These are phyloP conservation scores for Calypte anna DNA, from an alignment of 2,113 vertebrate species.

Conservation along the genomic window DNA sequence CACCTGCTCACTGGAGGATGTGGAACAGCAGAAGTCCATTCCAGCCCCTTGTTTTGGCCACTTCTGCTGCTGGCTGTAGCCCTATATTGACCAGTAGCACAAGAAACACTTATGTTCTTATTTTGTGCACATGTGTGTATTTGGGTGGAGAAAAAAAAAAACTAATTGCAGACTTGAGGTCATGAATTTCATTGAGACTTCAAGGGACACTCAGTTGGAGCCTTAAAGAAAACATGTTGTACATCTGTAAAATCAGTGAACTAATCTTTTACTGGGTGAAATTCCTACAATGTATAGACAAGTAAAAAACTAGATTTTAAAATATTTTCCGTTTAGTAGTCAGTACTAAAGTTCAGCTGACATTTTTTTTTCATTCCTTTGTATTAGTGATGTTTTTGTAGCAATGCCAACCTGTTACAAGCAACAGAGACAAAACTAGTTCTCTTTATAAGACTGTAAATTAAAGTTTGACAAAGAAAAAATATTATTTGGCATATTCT, in stretches of 20 bases:
- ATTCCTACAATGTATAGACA: background rate
- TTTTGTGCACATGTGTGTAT: background rate
- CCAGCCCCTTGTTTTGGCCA: background rate
- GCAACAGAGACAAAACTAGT: background rate
- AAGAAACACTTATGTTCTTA: background rate
- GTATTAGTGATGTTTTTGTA: background rate
- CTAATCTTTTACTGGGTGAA: background rate
- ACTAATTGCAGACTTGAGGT: background rate
- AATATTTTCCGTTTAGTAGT: background rate
- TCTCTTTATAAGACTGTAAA: background rate
- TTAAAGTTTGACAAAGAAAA: background rate
- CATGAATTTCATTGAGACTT: background rate
- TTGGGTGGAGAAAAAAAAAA: background rate
- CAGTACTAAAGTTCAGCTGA: background rate
- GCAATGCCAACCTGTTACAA: background rate
- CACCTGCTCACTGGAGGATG: background rate
- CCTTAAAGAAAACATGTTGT: background rate
- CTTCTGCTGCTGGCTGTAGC: background rate
- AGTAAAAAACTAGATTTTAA: background rate
- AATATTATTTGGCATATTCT: background rate
- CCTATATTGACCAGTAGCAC: background rate
- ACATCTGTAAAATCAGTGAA: background rate
- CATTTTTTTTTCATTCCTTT: background rate
- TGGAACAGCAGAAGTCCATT: background rate
- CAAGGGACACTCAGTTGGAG: background rate